phyloP scores from a whole-genome alignment of 2,888 invertebrate genomes.

The Scaptomyza parva region DNA sequence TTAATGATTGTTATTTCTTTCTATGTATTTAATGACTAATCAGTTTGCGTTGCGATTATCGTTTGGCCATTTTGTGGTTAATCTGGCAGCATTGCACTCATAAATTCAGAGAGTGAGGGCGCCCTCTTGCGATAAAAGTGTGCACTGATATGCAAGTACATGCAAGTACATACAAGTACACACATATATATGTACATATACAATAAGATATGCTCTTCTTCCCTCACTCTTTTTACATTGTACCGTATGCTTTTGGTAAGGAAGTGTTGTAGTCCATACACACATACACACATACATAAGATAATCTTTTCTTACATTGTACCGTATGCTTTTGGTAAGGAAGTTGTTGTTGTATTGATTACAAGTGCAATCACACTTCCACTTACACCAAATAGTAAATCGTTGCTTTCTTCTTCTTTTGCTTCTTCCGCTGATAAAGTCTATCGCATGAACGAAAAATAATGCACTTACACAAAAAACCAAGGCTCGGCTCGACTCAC shows the following conservation, averaged over 20 bases:
- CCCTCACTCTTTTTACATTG: too few species aligned
- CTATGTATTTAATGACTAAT: slow-evolving; percentile 13
- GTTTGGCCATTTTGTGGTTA: slow-evolving; percentile 20
- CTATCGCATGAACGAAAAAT: slow-evolving; percentile 13
- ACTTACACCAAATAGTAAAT: not conserved
- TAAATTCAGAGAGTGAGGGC: slow-evolving; percentile 10
- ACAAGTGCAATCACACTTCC: not conserved
- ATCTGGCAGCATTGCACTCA: slow-evolving; percentile 22
- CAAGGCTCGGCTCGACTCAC: not conserved
- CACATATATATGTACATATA: slow-evolving; percentile 17
- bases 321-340: not conserved
- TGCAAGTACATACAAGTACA: not conserved
- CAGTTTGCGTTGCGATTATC: slow-evolving; percentile 9
- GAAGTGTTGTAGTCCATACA: not conserved
- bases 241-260: not conserved
- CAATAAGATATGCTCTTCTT: slow-evolving; percentile 1
- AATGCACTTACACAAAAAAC: slow-evolving; percentile 25
- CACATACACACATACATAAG: slow-evolving; percentile 14
- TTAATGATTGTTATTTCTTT: not conserved
- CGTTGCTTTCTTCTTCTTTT: slow-evolving; percentile 1
- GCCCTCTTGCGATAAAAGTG: slow-evolving; percentile 19
- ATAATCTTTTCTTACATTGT: too few species aligned
- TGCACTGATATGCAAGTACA: slow-evolving; percentile 5
- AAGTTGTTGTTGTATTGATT: not conserved
- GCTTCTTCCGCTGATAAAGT: slow-evolving; percentile 36